Percentiles rank a stretch among this genome's conserved stretches.
These are phyloP conservation scores for Protodeltote pygarga DNA, from an alignment of 2,888 invertebrate species.

Conservation along the genomic window DNA sequence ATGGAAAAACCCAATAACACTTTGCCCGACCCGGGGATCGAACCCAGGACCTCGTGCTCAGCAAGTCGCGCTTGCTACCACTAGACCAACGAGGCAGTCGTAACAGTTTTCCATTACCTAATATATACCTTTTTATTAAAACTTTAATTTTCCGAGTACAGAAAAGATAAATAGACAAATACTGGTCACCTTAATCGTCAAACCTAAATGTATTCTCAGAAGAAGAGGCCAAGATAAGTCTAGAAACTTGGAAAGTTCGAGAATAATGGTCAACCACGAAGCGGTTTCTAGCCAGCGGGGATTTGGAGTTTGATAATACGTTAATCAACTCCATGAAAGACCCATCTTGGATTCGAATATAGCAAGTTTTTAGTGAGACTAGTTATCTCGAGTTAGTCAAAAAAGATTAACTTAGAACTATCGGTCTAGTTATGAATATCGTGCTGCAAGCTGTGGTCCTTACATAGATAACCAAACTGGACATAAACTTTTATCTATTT, in stretches of 20 bases:
- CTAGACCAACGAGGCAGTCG: too few relatives aligned
- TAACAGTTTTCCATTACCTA: too few relatives aligned
- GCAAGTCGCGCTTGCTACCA: too few relatives aligned
- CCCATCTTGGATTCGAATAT: slow-evolving; percentile 36
- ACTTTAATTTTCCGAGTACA: too few relatives aligned
- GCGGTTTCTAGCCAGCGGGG: slow-evolving; percentile 33
- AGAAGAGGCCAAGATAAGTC: slow-evolving; percentile 40
- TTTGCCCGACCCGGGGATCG: too few relatives aligned
- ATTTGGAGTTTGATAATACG: slow-evolving; percentile 43
- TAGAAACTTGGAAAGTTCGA: slow-evolving; percentile 42
- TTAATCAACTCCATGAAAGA: slow-evolving; percentile 38
- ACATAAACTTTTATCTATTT: too few relatives aligned
- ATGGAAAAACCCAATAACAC: too few relatives aligned
- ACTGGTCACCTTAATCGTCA: slow-evolving; percentile 9
- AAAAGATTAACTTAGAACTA: slow-evolving; percentile 28
- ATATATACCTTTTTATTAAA: too few relatives aligned
- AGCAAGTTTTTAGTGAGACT: slow-evolving; percentile 31
- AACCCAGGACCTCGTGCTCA: too few relatives aligned
- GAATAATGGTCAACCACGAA: slow-evolving; percentile 48
- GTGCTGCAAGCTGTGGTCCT: too few relatives aligned
- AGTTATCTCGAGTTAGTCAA: slow-evolving; percentile 25
- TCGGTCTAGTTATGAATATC: slow-evolving; percentile 16
- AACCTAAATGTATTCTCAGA: slow-evolving; percentile 21
- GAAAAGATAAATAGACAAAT: background rate
- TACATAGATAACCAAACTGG: too few relatives aligned